Conservation (phyloP, 2,888 invertebrate genomes). For the Chrysolina oricalcia region DNA sequence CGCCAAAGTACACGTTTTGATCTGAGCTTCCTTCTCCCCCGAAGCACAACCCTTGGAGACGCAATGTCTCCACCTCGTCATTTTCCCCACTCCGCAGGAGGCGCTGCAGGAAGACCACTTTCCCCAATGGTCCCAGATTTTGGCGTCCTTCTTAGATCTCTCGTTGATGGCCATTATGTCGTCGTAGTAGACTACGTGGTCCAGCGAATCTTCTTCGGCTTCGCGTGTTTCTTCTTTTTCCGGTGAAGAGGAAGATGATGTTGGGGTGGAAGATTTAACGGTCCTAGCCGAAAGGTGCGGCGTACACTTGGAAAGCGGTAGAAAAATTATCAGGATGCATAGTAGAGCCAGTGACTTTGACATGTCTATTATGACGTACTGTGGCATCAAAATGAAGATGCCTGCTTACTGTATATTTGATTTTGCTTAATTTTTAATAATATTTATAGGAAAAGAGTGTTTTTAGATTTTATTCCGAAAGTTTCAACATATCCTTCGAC, state of each 20-base stretch:
- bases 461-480: too few species aligned
- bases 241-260: background rate
- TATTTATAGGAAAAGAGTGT: too few species aligned
- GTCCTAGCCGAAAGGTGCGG: background rate
- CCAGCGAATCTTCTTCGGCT: slow-evolving; percentile 38
- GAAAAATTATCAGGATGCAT: background rate
- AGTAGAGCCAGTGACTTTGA: background rate
- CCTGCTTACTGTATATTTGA: too few species aligned
- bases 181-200: slow-evolving; percentile 49
- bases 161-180: slow-evolving; percentile 38
- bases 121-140: slow-evolving; percentile 73
- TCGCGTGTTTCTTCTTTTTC: background rate
- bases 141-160: slow-evolving; percentile 58
- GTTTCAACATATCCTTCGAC: too few species aligned
- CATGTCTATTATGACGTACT: background rate
- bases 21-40: slow-evolving; percentile 74
- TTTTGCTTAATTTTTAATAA: too few species aligned
- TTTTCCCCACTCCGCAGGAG: slow-evolving; percentile 71
- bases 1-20: slow-evolving; percentile 71
- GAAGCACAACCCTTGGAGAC: slow-evolving; percentile 70
- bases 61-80: slow-evolving; percentile 73
- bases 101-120: slow-evolving; percentile 73
- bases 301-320: background rate
- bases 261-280: background rate
- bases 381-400: too few species aligned